A percentile compares a stretch with the other conserved stretches of the same genome.
These are phyloP conservation scores for Ormyrus nitidulus DNA, from an alignment of 2,888 invertebrate species.

Conservation along the genomic window DNA sequence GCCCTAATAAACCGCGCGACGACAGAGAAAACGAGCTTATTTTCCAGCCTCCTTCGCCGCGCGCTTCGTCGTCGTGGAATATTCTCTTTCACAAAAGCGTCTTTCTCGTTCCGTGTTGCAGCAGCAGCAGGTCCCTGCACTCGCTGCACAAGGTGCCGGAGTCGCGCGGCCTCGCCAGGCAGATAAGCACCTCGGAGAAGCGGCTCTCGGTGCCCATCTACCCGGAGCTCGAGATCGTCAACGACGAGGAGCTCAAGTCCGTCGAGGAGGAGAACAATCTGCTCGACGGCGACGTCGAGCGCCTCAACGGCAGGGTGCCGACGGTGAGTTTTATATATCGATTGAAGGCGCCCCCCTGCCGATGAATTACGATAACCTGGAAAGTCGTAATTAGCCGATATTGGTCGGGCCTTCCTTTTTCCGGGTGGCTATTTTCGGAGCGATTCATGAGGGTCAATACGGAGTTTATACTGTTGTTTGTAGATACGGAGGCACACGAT, in stretches of 20 bases:
- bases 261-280: constrained; percentile 73
- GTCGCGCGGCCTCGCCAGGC: constrained; percentile 62
- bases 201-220: constrained; percentile 71
- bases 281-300: constrained; percentile 69
- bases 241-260: constrained; percentile 66
- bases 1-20: no score
- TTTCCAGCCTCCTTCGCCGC: no score
- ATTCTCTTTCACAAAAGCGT: no score
- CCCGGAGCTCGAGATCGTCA: constrained; percentile 66
- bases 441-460: no score
- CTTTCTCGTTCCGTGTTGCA: no score
- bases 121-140: constrained; percentile 66
- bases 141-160: constrained; percentile 68
- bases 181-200: constrained; percentile 68
- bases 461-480: background rate
- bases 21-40: no score
- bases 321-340: constrained; percentile 61
- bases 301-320: constrained; percentile 70
- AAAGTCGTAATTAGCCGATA: background rate
- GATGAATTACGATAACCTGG: background rate
- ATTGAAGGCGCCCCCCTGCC: background rate
- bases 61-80: no score
- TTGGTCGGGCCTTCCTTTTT: background rate
- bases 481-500: constrained; percentile 78
- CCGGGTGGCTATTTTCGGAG: background rate